phyloP scores from a whole-genome alignment of 1,140 invertebrate species.

The Cotesia chilonis region DNA sequence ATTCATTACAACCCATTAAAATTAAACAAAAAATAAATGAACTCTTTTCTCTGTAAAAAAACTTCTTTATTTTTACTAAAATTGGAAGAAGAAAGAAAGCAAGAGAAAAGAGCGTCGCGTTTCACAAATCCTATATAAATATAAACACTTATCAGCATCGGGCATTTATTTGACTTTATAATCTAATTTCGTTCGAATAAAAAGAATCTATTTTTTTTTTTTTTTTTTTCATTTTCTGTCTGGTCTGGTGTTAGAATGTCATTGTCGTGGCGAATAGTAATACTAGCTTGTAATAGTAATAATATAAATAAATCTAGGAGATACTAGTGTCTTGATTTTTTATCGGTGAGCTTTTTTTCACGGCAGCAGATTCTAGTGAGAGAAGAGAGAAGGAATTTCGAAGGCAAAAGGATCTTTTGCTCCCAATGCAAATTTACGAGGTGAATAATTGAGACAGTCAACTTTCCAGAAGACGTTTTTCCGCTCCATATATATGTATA shows the following conservation, averaged over 20 bases:
- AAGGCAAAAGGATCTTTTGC: slow-evolving; percentile 35
- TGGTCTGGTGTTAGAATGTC: background rate
- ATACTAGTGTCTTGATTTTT: slow-evolving; percentile 15
- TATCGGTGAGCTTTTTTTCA: background rate
- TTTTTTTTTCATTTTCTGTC: slow-evolving; percentile 24
- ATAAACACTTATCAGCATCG: slow-evolving; percentile 34
- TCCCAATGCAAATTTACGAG: slow-evolving; percentile 40
- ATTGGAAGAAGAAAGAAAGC: background rate
- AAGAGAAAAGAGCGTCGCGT: slow-evolving; percentile 27
- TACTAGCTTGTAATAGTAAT: slow-evolving; percentile 32
- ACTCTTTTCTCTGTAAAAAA: too few species aligned
- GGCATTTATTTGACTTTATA: slow-evolving; percentile 34
- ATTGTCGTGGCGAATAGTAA: slow-evolving; percentile 14
- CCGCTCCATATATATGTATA: slow-evolving; percentile 16
- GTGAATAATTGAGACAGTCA: slow-evolving; percentile 35
- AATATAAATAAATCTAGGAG: slow-evolving; percentile 36
- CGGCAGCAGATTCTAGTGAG: background rate
- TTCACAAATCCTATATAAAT: background rate
- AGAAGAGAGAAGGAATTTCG: slow-evolving; percentile 36
- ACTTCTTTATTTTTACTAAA: too few species aligned
- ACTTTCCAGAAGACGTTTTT: background rate
- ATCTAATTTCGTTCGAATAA: slow-evolving; percentile 33
- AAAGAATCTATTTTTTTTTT: slow-evolving; percentile 32
- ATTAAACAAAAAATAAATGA: too few species aligned
- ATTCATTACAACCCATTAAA: too few species aligned